A percentile compares a stretch with the other conserved stretches of the same genome.
Evolutionary conservation across 2,797 vertebrate species (phyloP).

Genomic region (Melanogrammus aeglefinus): DNA sequence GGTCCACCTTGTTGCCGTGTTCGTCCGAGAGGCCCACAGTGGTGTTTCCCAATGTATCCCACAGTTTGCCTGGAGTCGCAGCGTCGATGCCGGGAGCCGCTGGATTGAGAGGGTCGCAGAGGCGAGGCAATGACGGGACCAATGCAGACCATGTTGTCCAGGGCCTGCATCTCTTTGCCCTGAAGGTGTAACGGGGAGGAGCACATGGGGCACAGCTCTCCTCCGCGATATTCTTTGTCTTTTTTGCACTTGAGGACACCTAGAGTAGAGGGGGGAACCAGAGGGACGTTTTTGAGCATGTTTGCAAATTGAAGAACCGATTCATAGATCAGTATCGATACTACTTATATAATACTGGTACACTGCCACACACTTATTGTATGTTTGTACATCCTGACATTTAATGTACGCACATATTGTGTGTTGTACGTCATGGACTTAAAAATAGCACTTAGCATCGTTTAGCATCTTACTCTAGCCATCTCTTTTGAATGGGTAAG

Average conservation of each 20-base stretch:
- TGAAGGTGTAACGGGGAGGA: constrained; percentile 70
- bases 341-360: no score
- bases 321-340: no score
- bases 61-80: constrained; percentile 59
- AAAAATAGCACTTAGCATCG: no score
- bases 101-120: constrained; percentile 42
- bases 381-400: no score
- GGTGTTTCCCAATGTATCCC: constrained; percentile 73
- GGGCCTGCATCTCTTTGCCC: constrained; percentile 70
- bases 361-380: no score
- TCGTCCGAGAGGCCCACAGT: constrained; percentile 85
- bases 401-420: no score
- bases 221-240: constrained; percentile 79
- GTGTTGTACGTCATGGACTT: no score
- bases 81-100: constrained; percentile 56
- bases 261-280: constrained; percentile 42
- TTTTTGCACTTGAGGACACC: constrained; percentile 91
- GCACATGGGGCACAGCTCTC: constrained; percentile 83
- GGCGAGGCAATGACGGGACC: constrained; percentile 75
- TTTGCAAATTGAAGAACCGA: not conserved
- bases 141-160: constrained; percentile 72
- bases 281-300: not conserved
- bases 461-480: no score
- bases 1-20: constrained; percentile 80
- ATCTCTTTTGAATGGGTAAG: no score